phyloP scores from a whole-genome alignment of 2,797 vertebrate genomes.

The Tadarida brasiliensis region DNA sequence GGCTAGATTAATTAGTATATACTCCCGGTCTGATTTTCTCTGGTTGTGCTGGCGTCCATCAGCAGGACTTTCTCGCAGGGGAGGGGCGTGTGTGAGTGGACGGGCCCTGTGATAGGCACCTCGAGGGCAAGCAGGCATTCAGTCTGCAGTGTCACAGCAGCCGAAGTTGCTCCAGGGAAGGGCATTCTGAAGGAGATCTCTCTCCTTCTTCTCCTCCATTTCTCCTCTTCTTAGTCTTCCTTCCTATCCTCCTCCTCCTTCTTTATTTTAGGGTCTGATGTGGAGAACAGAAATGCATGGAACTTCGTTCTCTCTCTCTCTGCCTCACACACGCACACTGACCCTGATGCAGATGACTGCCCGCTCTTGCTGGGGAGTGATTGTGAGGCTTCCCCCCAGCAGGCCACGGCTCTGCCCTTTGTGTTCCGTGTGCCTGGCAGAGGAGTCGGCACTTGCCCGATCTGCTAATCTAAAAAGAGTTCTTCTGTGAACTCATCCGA shows the following conservation, averaged over 20 bases:
- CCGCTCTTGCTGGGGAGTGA: neutral
- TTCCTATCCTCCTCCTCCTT: neutral
- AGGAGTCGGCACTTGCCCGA: neutral
- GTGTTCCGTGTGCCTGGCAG: neutral
- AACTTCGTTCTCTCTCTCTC: neutral
- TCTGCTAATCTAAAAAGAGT: neutral
- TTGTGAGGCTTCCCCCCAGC: neutral
- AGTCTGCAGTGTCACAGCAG: neutral
- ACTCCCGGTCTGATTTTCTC: neutral
- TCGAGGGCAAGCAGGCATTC: neutral
- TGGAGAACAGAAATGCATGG: neutral
- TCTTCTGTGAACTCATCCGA: neutral
- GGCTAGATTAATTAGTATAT: neutral
- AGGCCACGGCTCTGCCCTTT: neutral
- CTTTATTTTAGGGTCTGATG: neutral
- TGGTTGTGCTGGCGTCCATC: neutral
- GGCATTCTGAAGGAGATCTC: neutral
- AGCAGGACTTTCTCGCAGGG: neutral
- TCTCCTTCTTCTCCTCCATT: neutral
- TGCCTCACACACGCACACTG: too few species aligned
- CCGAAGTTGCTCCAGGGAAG: neutral
- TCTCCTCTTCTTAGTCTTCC: neutral
- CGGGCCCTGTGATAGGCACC: neutral
- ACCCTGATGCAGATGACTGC: neutral
- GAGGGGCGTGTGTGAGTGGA: neutral